Conservation (phyloP, 35 echinoderm and acorn worm species). For the Ophioderma brevispina region DNA sequence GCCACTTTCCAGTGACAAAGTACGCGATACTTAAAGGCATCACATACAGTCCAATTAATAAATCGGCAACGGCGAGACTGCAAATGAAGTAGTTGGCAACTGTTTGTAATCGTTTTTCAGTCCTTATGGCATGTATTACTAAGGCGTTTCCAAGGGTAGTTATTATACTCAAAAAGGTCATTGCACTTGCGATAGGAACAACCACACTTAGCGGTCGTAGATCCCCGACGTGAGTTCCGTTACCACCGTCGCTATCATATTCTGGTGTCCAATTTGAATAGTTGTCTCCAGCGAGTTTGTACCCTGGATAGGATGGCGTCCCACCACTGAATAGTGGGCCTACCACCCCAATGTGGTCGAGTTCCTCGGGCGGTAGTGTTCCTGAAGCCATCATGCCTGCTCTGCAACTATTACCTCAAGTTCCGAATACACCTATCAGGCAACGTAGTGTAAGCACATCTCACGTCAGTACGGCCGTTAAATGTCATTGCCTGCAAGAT, state of each 20-base stretch:
- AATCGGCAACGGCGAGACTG: slow-evolving; percentile 86
- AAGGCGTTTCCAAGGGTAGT: slow-evolving; percentile 87
- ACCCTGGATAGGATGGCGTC: background rate
- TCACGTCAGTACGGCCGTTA: background rate
- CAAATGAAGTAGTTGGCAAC: slow-evolving; percentile 97
- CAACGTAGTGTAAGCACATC: background rate
- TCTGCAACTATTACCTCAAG: background rate
- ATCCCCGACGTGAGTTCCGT: background rate
- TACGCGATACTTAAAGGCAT: slow-evolving; percentile 92
- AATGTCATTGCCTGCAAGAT: background rate
- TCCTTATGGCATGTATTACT: slow-evolving; percentile 90
- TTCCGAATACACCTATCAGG: background rate
- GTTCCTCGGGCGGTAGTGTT: background rate
- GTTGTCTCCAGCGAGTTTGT: background rate
- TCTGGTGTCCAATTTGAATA: background rate
- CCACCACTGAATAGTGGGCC: background rate
- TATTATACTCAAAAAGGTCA: slow-evolving; percentile 77
- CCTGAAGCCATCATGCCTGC: slow-evolving; percentile 23
- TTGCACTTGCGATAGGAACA: slow-evolving; percentile 76
- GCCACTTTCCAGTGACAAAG: slow-evolving; percentile 78
- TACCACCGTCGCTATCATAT: background rate
- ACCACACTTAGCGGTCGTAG: slow-evolving; percentile 20
- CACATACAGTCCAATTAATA: slow-evolving; percentile 89
- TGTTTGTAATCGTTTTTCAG: slow-evolving; percentile 84
- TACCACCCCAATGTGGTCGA: background rate